phyloP scores from a whole-genome alignment of 1,140 invertebrate genomes.

The Musca domestica region DNA sequence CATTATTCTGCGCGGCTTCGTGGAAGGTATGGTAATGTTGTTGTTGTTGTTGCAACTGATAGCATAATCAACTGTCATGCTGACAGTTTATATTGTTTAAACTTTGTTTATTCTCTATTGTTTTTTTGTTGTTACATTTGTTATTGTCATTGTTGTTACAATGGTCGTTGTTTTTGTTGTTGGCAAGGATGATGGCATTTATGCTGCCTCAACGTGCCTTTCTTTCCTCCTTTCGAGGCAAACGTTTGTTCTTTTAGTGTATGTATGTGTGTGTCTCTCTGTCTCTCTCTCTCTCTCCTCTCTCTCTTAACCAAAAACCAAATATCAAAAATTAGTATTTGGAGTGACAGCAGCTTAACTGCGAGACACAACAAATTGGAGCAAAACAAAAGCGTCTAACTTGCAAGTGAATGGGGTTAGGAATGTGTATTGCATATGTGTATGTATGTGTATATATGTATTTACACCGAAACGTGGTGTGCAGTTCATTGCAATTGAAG shows the following conservation, averaged over 20 bases:
- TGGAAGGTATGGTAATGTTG: background rate
- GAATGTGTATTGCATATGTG: background rate
- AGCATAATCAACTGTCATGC: slow-evolving; percentile 19
- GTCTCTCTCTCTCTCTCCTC: no score
- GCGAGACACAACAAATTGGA: background rate
- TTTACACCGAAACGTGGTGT: no score
- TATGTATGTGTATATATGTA: no score
- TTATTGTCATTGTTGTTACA: background rate
- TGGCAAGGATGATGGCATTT: no score
- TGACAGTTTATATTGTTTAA: slow-evolving; percentile 12
- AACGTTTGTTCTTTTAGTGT: no score
- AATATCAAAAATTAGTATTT: slow-evolving; percentile 11
- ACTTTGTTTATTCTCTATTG: slow-evolving; percentile 5
- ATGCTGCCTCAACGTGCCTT: no score
- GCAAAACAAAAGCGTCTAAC: no score
- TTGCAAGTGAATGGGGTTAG: background rate
- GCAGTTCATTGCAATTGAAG: background rate
- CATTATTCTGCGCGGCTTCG: no score
- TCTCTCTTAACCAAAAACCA: background rate
- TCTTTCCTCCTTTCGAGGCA: no score
- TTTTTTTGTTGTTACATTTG: background rate
- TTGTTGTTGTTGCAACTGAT: slow-evolving; percentile 20
- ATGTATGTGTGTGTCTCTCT: no score
- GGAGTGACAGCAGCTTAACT: slow-evolving; percentile 15
- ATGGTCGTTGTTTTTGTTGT: background rate